A percentile compares a stretch with the other conserved stretches of the same genome.
Conservation (phyloP, 2,797 vertebrate species). For the Loriculus beryllinus region DNA sequence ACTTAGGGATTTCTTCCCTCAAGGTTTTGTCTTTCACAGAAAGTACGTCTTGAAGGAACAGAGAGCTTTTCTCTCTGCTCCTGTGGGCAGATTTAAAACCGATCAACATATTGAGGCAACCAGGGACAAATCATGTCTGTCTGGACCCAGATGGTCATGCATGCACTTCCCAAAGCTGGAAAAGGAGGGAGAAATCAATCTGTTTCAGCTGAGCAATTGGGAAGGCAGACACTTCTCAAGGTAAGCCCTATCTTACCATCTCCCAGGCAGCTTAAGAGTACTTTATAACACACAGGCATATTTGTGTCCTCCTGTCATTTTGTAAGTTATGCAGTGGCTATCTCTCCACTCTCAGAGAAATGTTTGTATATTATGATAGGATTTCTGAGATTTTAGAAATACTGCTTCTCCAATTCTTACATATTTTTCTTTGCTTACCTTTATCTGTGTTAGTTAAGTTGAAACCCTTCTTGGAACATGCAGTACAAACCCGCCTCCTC, state of each 20-base stretch:
- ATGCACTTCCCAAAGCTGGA: background rate
- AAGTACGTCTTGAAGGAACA: background rate
- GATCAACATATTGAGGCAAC: background rate
- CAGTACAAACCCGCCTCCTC: background rate
- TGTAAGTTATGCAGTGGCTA: background rate
- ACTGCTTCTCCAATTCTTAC: background rate
- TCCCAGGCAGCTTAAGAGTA: background rate
- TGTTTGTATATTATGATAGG: background rate
- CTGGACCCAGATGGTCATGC: background rate
- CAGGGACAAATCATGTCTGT: background rate
- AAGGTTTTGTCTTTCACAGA: background rate
- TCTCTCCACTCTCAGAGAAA: background rate
- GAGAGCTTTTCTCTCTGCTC: background rate
- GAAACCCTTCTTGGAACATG: background rate
- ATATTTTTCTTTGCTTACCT: background rate
- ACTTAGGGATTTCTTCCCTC: background rate
- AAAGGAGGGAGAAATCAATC: background rate
- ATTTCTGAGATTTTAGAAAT: background rate
- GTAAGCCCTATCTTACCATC: background rate
- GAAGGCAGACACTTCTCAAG: background rate
- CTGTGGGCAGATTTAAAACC: background rate
- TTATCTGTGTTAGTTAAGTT: background rate
- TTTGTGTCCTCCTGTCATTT: background rate
- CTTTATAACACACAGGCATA: background rate
- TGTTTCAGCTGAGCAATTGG: background rate